Evolutionary conservation across 2,113 vertebrate species (phyloP), one percentile per base, ranked within the genome.

Genomic region (Saccopteryx leptura): DNA sequence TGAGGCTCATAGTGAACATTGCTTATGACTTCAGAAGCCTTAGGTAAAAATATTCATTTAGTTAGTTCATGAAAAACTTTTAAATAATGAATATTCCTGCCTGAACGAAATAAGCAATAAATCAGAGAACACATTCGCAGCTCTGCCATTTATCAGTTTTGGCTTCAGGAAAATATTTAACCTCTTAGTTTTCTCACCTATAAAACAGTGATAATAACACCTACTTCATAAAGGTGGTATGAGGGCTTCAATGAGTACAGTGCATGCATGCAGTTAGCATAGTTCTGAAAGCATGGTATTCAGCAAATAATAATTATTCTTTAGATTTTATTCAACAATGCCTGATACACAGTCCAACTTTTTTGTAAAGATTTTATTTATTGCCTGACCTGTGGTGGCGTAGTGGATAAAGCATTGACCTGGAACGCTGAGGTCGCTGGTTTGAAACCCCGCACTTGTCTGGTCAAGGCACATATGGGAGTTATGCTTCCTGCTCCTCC

Each of bases 41-140:
- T 28, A 82, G 39, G 60, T n/a, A 76, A 92, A 95, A 86, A 69
- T 58, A 74, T 56, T 52, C 50, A 79, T n/a, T 82, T 86, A 80
- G 50, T 86, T 80, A 86, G 33, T 72, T 95, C 66, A 24, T 79
- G 71, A 88, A 78, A 65, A 71, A 46, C 26, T 75, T 81, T 85
- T 72, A 83, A 82, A 46, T 89, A 88, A 91, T 69, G 56, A 66
- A 61, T 60, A 58, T n/a, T 78, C 28, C 31, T n/a, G 13, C 68
- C 56, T 71, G 12, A 60, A 56, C 9, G 78, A 46, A 66, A 71
- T 61, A 84, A 46, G 24, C 58, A 39, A 9, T 46, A 18, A 14
- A 68, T 46, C 46, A 28, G 60, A 72, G 28, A 60, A 31, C 33
- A 13, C 7, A 23, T 39, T 28, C 24, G 33, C 15, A 9, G 48